Percentiles rank a stretch among this genome's conserved stretches.
phyloP scores from a whole-genome alignment of 2,113 vertebrate species.

The western clawed frog (Xenopus tropicalis) region UCB_Xtro_10.0 CM004449.2:20101501-20102000 shows the following conservation, averaged over 20 bases:
- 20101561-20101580: constrained; percentile 31
- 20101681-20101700: constrained; percentile 33
- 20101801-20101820: constrained; percentile 27
- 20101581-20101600: constrained; percentile 27
- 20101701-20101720: constrained; percentile 40
- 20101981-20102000: too few species aligned
- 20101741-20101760: constrained; percentile 23
- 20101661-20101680: constrained; percentile 37
- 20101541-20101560: constrained; percentile 35
- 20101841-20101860: too few species aligned
- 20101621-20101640: constrained; percentile 11
- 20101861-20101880: too few species aligned
- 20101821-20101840: neutral
- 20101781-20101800: constrained; percentile 29
- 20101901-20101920: too few species aligned
- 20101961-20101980: too few species aligned
- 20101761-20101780: constrained; percentile 30
- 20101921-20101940: too few species aligned
- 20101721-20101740: constrained; percentile 33
- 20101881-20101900: too few species aligned
- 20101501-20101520: constrained; percentile 30
- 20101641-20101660: constrained; percentile 34
- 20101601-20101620: neutral
- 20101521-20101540: constrained; percentile 43
- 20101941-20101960: too few species aligned